Evolutionary conservation across 2,113 vertebrate genomes (phyloP).

Genomic region (Dromaius novaehollandiae): DNA sequence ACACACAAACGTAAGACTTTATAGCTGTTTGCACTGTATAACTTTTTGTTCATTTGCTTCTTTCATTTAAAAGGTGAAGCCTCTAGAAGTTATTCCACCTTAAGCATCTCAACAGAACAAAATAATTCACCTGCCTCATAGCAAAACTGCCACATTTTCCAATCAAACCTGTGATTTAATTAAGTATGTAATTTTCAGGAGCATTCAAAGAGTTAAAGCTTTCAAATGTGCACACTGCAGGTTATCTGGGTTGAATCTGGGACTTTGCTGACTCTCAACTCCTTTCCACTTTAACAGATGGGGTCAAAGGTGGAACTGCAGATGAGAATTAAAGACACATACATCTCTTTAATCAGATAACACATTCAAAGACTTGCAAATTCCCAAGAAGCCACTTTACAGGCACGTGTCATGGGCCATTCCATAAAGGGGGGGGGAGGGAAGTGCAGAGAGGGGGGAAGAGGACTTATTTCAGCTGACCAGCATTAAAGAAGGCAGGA

Average conservation of each 20-base stretch:
- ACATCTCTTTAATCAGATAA: constrained; percentile 80
- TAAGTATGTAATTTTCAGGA: neutral
- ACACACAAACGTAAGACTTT: neutral
- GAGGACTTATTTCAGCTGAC: constrained; percentile 1
- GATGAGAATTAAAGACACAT: constrained; percentile 74
- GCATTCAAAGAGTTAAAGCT: neutral
- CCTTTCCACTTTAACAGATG: constrained; percentile 58
- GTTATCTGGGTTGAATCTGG: constrained; percentile 60
- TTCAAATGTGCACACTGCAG: neutral
- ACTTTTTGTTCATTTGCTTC: neutral
- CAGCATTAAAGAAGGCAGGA: constrained; percentile 21
- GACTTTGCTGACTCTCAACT: constrained; percentile 72
- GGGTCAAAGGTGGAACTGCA: constrained; percentile 74
- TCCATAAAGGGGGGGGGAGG: constrained; percentile 9
- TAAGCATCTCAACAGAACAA: neutral
- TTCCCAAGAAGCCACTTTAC: constrained; percentile 77
- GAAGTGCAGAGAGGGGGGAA: neutral
- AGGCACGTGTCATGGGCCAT: constrained; percentile 55
- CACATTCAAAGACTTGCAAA: constrained; percentile 76
- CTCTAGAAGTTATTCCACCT: constrained; percentile 1
- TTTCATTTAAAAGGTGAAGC: neutral
- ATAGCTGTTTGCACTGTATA: neutral
- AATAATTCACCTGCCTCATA: neutral
- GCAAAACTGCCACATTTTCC: neutral
- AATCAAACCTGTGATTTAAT: neutral